Base-by-base conservation (phyloP, 2,797 vertebrate genomes). In the Leptodactylus fallax region DNA sequence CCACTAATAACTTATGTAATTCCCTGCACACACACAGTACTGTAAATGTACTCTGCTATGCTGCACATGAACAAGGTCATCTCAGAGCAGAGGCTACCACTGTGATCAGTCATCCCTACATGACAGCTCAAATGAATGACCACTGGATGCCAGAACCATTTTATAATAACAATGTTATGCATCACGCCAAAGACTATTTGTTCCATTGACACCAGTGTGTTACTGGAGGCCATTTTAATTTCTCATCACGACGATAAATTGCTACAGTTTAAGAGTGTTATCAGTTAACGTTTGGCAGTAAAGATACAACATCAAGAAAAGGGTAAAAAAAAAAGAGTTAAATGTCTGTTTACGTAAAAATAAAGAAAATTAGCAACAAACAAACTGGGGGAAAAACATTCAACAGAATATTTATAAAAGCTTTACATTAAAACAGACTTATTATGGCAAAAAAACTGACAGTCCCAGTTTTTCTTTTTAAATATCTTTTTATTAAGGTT, bases 151-250 rank as follows among this genome's bases (percentile, higher is more conserved):
- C 81, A 47, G 61, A 83, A 69, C 58, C 14, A 55, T 79, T 87
- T 60, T n/a, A 78, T 78, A 83, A 87, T 83, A 83, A 58, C 71
- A 87, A 87, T 67, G 81, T 82, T 83, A 87, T 87, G 69, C 80
- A 83, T 87, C 80, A 83, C 8, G 8, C n/a, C 17, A 25, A 83
- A 76, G 47, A 51, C 58, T 21, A 87, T 87, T 87, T 83, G 49
- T 83, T 83, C 27, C 58, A 78, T 36, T 77, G 86, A 72, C 71
- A 87, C 55, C 12, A 8, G 55, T 51, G 80, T 65, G 56, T 65
- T 36, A 67, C 86, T 87, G 86, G 72, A 87, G 86, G 86, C 80
- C 80, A 87, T 78, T 87, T 87, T 83, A 77, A 87, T 87, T 83
- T 83, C 80, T 83, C 71, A 87, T 12, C 36, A 51, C 56, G 61